Evolutionary conservation across 2,797 vertebrate species (phyloP).

Genomic region (Pantherophis vulpinus): DNA sequence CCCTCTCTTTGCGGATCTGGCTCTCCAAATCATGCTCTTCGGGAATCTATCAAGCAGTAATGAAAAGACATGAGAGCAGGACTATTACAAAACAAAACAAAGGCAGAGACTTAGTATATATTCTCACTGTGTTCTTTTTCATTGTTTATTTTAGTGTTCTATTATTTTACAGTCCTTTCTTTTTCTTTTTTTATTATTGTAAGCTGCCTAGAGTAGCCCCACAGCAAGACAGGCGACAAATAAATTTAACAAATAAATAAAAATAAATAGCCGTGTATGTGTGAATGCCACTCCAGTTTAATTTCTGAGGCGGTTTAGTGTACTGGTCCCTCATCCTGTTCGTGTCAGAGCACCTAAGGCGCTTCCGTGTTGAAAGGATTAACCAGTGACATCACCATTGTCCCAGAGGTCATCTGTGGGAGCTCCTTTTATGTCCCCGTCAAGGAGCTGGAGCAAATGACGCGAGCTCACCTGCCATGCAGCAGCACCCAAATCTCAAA

Average conservation of each 20-base stretch:
- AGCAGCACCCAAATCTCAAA: background rate
- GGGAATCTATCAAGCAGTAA: constrained; percentile 77
- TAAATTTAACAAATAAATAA: background rate
- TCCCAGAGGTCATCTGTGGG: background rate
- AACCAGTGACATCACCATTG: background rate
- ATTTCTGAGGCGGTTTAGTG: background rate
- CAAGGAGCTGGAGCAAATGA: background rate
- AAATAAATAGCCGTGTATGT: background rate
- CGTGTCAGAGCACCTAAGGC: background rate
- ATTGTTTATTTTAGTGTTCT: background rate
- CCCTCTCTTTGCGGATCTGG: constrained; percentile 91
- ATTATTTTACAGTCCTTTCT: background rate
- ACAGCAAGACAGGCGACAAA: background rate
- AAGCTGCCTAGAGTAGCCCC: background rate
- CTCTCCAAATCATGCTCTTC: constrained; percentile 96
- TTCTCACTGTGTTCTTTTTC: background rate
- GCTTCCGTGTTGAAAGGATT: background rate
- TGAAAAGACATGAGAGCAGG: background rate
- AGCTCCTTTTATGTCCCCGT: background rate
- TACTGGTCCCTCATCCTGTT: background rate
- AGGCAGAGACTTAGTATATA: background rate
- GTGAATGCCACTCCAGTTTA: background rate
- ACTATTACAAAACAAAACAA: background rate
- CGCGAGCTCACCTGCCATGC: background rate
- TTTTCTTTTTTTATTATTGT: background rate